phyloP scores from a whole-genome alignment of 2,888 invertebrate genomes.

The Eudasyphora cyanicolor region DNA sequence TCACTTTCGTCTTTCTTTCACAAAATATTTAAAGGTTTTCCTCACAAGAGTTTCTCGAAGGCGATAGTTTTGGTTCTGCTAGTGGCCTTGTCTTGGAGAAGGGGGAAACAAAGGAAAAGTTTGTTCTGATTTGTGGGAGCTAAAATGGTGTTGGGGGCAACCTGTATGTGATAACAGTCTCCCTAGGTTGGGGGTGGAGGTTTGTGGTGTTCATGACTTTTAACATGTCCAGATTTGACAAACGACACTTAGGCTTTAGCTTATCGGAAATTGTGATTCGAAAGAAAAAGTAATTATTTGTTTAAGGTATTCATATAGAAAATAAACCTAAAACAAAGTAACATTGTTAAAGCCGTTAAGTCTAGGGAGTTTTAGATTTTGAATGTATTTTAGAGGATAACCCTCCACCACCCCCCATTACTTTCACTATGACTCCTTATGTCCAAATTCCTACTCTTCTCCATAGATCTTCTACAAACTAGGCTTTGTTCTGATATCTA shows the following conservation, averaged over 20 bases:
- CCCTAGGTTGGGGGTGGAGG: not conserved
- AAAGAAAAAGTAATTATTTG: not conserved
- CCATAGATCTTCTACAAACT: no score
- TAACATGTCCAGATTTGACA: not conserved
- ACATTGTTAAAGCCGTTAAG: no score
- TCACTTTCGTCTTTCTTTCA: not conserved
- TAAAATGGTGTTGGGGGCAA: no score
- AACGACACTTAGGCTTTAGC: not conserved
- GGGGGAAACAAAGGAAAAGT: not conserved
- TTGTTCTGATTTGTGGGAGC: not conserved
- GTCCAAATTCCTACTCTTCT: no score
- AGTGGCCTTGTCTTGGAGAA: no score
- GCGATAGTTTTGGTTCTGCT: no score
- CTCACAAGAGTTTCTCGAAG: not conserved
- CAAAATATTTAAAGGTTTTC: not conserved
- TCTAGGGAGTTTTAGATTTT: no score
- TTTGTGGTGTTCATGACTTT: not conserved
- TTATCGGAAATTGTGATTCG: not conserved
- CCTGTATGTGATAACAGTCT: not conserved
- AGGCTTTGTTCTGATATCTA: not conserved
- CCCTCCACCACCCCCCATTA: no score
- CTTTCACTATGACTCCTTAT: no score
- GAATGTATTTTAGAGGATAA: no score
- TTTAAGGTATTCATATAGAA: not conserved
- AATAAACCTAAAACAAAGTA: not conserved